Base-by-base conservation (phyloP, 2,797 vertebrate genomes). In the Danio aesculapii region DNA sequence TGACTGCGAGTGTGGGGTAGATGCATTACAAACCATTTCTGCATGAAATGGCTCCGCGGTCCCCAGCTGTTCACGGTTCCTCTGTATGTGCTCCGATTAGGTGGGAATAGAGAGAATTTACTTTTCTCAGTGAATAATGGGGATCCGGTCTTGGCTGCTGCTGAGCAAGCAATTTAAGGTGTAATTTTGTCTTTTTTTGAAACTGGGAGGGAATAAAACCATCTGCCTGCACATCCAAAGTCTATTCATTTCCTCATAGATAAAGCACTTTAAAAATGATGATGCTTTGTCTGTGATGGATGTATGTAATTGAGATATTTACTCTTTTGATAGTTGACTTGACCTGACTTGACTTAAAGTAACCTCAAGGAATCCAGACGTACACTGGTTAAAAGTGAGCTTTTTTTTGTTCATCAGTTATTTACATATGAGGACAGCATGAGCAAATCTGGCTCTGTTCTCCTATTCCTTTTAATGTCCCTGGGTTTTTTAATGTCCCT, bases 1-100 rank as follows among this genome's bases (percentile, higher is more conserved):
- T 64, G 59, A 63, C 69, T 75, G 67, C n/a, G 46, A 50, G 58
- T 41, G 46, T 13, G 81, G 81, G 57, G 67, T 30, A 77, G 44
- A 81, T 79, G 55, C 17, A 73, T 73, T 81, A 68, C 44, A 57
- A 59, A 53, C 41, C 8, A 86, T 87, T 84, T 85, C 55, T 58
- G 73, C 77, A 73, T 84, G 19, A 83, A 85, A 88, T 64, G 62
- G 67, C 58, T 71, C 19, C 14, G 53, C 49, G 57, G 59, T 79
- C 67, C 17, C 68, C 66, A 79, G 58, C 68, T 63, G 67, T 46
- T 72, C 58, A 53, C n/a, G 1, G 47, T 57, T 77, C n/a, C 52
- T 41, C 77, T 83, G 30, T 67, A 41, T 46, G 43, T 68, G 55
- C 61, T 30, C 63, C 2, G 46, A 44, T 77, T 70, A 66, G 63